These are phyloP conservation scores for Drosophila sp. DNA, from an alignment of 1,140 invertebrate genomes.

Conservation along the genomic window DNA sequence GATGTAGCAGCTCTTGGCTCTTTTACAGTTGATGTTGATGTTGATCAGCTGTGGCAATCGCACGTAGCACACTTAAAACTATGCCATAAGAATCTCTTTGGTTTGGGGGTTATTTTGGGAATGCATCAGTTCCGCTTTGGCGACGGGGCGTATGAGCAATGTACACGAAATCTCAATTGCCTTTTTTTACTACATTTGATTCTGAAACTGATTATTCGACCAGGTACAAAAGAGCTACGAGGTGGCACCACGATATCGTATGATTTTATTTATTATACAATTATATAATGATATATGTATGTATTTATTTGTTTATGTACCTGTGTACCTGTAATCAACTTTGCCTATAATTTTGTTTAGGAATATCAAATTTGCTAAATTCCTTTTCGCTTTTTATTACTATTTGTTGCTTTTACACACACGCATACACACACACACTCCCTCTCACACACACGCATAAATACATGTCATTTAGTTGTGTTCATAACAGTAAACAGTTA, in stretches of 20 bases:
- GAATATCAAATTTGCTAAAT: not conserved
- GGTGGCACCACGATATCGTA: conserved; percentile 7
- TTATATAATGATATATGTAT: not conserved
- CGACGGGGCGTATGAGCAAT: conserved; percentile 12
- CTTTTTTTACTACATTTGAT: no score
- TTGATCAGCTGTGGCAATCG: conserved; percentile 20
- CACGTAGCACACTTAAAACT: conserved; percentile 1
- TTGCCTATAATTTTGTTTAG: not conserved
- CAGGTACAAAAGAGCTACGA: conserved; percentile 16
- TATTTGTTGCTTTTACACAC: conserved; percentile 23
- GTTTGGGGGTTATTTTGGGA: conserved; percentile 28
- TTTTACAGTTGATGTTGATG: conserved; percentile 6
- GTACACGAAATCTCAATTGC: not conserved
- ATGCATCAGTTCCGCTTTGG: conserved; percentile 45
- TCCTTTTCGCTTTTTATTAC: not conserved
- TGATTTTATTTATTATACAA: conserved; percentile 19
- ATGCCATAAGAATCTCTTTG: conserved; percentile 9
- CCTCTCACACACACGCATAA: conserved; percentile 5
- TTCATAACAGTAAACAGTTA: conserved; percentile 78
- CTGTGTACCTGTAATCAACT: conserved; percentile 18
- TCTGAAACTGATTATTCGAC: conserved; percentile 11
- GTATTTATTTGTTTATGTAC: conserved; percentile 8
- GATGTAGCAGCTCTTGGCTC: not conserved
- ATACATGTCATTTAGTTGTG: not conserved
- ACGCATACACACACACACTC: conserved; percentile 12